phyloP scores from a whole-genome alignment of 2,888 invertebrate genomes.

The Cepaea hortensis region DNA sequence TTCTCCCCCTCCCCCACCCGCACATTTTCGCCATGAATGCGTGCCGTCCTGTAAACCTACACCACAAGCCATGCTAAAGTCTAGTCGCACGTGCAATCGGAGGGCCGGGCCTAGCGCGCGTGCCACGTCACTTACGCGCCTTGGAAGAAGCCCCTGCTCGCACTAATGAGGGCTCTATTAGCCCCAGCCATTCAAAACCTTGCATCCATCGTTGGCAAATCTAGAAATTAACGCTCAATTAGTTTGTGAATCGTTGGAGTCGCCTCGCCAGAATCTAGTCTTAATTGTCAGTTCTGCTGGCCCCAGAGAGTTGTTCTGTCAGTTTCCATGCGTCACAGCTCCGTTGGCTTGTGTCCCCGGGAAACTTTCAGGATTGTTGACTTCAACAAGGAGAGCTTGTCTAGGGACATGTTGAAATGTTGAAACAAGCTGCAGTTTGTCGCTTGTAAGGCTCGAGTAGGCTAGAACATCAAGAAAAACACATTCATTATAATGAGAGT shows the following conservation, averaged over 20 bases:
- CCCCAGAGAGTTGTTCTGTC: slow-evolving; percentile 26
- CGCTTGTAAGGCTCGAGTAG: background rate
- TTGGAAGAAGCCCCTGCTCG: background rate
- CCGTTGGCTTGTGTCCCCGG: background rate
- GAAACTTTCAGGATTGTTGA: slow-evolving; percentile 27
- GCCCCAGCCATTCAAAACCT: background rate
- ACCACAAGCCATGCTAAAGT: background rate
- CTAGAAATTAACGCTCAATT: slow-evolving; percentile 46
- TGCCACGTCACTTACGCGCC: slow-evolving; percentile 24
- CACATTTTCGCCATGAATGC: background rate
- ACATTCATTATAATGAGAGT: background rate
- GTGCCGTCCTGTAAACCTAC: background rate
- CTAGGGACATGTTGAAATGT: background rate
- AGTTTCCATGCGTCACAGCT: background rate
- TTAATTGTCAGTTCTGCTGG: slow-evolving; percentile 42
- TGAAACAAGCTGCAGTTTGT: background rate
- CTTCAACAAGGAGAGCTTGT: slow-evolving; percentile 2
- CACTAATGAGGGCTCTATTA: slow-evolving; percentile 40
- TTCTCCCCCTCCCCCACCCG: background rate
- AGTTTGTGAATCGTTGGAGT: slow-evolving; percentile 24
- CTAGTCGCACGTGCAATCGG: slow-evolving; percentile 18
- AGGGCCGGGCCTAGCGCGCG: background rate
- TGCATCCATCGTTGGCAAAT: slow-evolving; percentile 15
- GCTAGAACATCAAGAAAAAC: background rate
- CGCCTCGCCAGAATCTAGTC: background rate